Evolutionary conservation across 2,888 invertebrate genomes (phyloP).

Genomic region (Colletes collaris): DNA sequence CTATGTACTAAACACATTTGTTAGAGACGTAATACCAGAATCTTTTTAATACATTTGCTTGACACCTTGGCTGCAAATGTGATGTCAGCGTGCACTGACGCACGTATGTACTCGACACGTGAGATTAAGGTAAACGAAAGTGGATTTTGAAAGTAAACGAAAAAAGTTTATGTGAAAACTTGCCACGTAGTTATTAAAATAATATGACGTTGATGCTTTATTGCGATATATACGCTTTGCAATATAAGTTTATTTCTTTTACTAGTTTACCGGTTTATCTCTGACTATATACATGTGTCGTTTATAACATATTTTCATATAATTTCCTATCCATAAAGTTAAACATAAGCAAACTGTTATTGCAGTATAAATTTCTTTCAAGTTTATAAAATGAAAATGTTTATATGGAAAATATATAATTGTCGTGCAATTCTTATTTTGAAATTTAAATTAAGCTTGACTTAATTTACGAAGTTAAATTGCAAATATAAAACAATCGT

Average conservation of each 20-base stretch:
- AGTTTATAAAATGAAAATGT: not conserved
- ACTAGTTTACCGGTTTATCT: not conserved
- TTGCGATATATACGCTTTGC: not conserved
- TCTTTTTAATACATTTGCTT: slow-evolving; percentile 20
- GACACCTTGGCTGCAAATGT: slow-evolving; percentile 16
- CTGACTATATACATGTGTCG: not conserved
- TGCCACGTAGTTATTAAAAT: not conserved
- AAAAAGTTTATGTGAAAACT: slow-evolving; percentile 3
- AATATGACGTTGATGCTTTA: not conserved
- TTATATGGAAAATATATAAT: not conserved
- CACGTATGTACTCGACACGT: slow-evolving; percentile 14
- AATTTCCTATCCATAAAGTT: not conserved
- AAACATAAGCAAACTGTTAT: not conserved
- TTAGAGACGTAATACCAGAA: slow-evolving; percentile 3
- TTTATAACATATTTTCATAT: not conserved
- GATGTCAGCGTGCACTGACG: slow-evolving; percentile 33
- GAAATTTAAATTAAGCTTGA: not conserved
- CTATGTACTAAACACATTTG: slow-evolving; percentile 7
- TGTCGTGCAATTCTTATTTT: not conserved
- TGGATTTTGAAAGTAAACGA: slow-evolving; percentile 22
- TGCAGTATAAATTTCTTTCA: not conserved
- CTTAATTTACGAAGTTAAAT: not conserved
- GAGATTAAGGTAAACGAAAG: slow-evolving; percentile 30
- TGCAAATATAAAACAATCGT: not conserved
- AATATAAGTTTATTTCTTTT: not conserved